Base-by-base conservation (phyloP, 2,888 invertebrate genomes). In the Dryomyza anilis region DNA sequence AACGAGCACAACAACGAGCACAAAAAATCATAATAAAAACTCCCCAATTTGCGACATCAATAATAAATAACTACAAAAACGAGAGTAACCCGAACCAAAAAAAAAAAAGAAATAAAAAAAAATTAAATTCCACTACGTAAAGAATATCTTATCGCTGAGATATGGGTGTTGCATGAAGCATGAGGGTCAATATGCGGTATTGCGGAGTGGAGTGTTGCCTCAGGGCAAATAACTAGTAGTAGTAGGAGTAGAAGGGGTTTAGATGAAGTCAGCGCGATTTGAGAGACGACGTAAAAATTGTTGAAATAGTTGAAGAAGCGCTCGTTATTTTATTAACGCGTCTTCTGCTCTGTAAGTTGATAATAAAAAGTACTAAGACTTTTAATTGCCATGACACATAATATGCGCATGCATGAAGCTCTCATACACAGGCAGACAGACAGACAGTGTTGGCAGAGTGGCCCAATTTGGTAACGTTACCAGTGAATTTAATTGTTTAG, bases 61-160 rank as follows among this genome's bases (percentile, higher is more conserved):
- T 53, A 61, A 52, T 43, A 61, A 61, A 61, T 53, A 53, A 50
- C n/a, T n/a, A n/a, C n/a, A n/a, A n/a, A n/a, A n/a, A n/a, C n/a
- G n/a, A 61, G 52, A 27, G 61, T 61, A 61, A 61, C 61, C 27
- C 39, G 53, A 61, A 53, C 52, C 61, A 39, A 52, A 39, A 61
- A 14, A 52, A 30, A 19, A 16, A 29, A 16, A 16, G 19, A 33
- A 33, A 55, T 8, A 8, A 36, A 61, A 48, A 60, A 39, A 39
- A 14, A 57, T 16, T 43, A 59, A 61, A 59, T 30, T 46, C 8
- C 14, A n/a, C n/a, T n/a, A n/a, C n/a, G n/a, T n/a, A n/a, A n/a
- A n/a, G n/a, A 21, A 46, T 29, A 23, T 48, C 48, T 60, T 19
- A 23, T 52, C 45, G 36, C 57, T 14, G 29, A 33, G 53, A 6